Percentiles rank a stretch among this genome's conserved stretches.
phyloP scores from a whole-genome alignment of 2,113 vertebrate species.

The Callospermophilus lateralis region DNA sequence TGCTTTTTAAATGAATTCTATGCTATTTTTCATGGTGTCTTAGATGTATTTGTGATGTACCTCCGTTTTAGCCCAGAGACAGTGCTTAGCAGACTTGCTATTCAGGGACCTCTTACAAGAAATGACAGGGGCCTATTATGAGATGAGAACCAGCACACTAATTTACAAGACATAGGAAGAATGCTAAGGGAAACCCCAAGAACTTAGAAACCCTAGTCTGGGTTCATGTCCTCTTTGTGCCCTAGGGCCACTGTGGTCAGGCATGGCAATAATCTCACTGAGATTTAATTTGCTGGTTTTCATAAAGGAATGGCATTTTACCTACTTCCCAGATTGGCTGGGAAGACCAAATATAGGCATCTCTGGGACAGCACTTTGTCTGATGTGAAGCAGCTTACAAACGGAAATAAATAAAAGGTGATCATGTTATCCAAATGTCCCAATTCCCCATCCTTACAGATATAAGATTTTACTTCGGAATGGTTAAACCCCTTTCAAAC shows the following conservation, averaged over 20 bases:
- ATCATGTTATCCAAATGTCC: neutral
- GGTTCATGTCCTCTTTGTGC: neutral
- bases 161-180: neutral
- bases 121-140: neutral
- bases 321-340: neutral
- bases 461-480: neutral
- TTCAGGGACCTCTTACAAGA: neutral
- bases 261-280: neutral
- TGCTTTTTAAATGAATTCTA: neutral
- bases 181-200: neutral
- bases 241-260: neutral
- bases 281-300: constrained; percentile 30
- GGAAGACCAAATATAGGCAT: neutral
- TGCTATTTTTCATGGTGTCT: neutral
- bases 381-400: neutral
- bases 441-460: neutral
- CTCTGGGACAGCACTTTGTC: neutral
- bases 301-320: constrained; percentile 18
- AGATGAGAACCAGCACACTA: neutral
- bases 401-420: neutral
- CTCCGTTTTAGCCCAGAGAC: neutral
- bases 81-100: neutral
- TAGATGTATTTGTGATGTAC: neutral
- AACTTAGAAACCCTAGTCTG: neutral
- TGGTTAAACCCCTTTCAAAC: constrained; percentile 20